Percentiles rank a stretch among this genome's conserved stretches.
phyloP scores from a whole-genome alignment of 2,113 vertebrate genomes.

The Calonectris borealis region DNA sequence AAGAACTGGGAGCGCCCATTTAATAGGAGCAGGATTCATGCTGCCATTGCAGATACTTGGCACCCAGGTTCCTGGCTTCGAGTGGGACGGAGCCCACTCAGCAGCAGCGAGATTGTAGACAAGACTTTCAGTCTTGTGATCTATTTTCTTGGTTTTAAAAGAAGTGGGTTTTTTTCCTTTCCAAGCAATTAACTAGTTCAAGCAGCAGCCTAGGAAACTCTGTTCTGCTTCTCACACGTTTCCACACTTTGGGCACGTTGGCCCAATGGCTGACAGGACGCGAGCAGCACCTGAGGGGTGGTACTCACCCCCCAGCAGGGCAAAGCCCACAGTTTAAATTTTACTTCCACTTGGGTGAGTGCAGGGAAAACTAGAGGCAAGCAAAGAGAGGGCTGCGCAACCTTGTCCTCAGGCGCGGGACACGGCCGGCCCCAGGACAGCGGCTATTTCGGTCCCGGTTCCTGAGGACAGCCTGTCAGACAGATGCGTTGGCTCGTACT shows the following conservation, averaged over 20 bases:
- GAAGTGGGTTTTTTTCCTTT: neutral
- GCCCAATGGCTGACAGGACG: neutral
- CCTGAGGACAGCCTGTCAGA: constrained; percentile 6
- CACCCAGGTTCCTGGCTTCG: neutral
- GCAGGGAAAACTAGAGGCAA: neutral
- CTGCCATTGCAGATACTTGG: neutral
- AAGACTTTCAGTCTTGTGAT: neutral
- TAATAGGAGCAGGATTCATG: neutral
- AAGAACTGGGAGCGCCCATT: neutral
- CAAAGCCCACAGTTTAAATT: neutral
- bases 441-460: neutral
- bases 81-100: neutral
- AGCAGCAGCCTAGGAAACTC: neutral
- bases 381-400: neutral
- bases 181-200: neutral
- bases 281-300: rapidly evolving
- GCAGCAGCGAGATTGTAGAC: neutral
- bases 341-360: neutral
- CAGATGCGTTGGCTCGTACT: neutral
- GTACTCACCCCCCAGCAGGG: neutral
- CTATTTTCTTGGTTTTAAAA: neutral
- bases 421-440: neutral
- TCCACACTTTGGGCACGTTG: neutral
- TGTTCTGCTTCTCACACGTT: rapidly evolving
- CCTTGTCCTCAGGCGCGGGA: neutral